phyloP scores from a whole-genome alignment of 1,140 invertebrate genomes.

The Phymorhynchus buccinoides region DNA sequence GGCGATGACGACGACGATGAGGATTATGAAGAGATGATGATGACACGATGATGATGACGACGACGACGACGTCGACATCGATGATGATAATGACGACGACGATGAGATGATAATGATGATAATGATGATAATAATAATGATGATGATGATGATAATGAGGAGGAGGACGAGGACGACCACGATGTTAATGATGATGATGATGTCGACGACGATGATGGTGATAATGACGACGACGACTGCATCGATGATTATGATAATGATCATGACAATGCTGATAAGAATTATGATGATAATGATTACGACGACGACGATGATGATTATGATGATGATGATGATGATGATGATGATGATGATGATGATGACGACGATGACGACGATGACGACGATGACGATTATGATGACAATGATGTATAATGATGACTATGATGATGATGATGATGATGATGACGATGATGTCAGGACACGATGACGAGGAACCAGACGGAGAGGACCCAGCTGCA shows the following conservation, averaged over 20 bases:
- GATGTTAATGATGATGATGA: constrained; percentile 30
- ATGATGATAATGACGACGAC: constrained; percentile 27
- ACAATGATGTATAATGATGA: neutral
- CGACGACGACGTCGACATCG: neutral
- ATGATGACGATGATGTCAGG: neutral
- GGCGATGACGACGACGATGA: constrained; percentile 19
- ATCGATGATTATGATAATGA: constrained; percentile 32
- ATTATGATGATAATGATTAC: constrained; percentile 19
- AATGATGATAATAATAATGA: constrained; percentile 15
- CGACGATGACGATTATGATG: neutral
- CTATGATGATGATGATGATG: neutral
- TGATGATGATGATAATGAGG: constrained; percentile 39
- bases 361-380: neutral
- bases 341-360: constrained; percentile 16
- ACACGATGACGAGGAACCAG: neutral
- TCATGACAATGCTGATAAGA: constrained; percentile 27
- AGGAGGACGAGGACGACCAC: constrained; percentile 14
- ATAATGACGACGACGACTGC: constrained; percentile 25
- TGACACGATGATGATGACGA: neutral
- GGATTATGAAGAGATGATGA: neutral
- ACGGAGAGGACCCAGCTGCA: constrained; percentile 22
- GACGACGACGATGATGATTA: neutral
- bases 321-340: constrained; percentile 31
- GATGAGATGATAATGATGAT: neutral
- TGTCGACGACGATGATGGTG: constrained; percentile 15